A percentile compares a stretch with the other conserved stretches of the same genome.
These are phyloP conservation scores for Coelopa pilipes DNA, from an alignment of 2,888 invertebrate species.

Conservation along the genomic window DNA sequence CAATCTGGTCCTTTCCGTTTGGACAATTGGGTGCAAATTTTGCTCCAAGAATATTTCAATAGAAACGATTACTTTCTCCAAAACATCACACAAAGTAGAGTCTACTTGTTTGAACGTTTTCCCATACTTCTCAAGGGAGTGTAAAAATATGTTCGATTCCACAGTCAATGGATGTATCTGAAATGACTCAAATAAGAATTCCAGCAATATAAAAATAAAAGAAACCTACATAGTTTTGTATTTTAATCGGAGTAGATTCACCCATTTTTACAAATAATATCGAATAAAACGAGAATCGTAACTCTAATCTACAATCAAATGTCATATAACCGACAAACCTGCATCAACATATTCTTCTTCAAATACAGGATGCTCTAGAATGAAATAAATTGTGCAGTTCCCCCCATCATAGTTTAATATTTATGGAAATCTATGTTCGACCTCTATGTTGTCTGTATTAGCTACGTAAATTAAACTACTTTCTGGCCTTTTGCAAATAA, in stretches of 20 bases:
- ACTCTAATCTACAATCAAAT: no score
- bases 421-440: no score
- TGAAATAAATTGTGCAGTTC: no score
- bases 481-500: not conserved
- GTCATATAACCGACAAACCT: no score
- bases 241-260: not conserved
- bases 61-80: constrained; percentile 52
- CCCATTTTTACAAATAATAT: constrained; percentile 16
- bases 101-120: constrained; percentile 48
- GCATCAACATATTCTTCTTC: no score
- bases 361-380: no score
- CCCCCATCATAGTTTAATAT: no score
- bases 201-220: not conserved
- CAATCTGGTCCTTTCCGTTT: constrained; percentile 44
- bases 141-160: constrained; percentile 55
- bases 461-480: no score
- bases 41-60: constrained; percentile 55
- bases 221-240: constrained; percentile 22
- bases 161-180: constrained; percentile 58
- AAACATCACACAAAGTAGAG: constrained; percentile 47
- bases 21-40: constrained; percentile 48
- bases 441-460: no score
- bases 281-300: no score
- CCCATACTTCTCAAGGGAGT: constrained; percentile 47
- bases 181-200: not conserved